These are phyloP conservation scores for Erebia palarica DNA, from an alignment of 2,888 invertebrate genomes.

Conservation along the genomic window DNA sequence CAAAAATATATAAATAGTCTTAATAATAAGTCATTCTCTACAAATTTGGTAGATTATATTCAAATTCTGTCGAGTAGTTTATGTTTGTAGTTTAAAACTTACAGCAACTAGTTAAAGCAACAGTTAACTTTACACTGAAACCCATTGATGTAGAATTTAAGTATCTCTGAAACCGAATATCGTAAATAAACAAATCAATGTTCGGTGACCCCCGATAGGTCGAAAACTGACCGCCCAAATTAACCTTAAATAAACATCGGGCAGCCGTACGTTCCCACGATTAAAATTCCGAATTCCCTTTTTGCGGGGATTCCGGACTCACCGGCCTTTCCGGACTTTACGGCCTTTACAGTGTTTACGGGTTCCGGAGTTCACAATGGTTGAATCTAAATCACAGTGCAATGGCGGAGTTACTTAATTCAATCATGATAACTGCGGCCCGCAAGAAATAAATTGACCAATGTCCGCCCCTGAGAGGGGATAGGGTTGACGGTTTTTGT, in stretches of 20 bases:
- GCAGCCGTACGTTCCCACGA: constrained; percentile 64
- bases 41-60: no score
- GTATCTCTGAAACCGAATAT: constrained; percentile 14
- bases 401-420: constrained; percentile 71
- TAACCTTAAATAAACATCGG: constrained; percentile 73
- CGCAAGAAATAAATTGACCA: constrained; percentile 80
- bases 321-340: constrained; percentile 37
- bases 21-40: no score
- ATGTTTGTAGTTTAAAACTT: not conserved
- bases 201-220: constrained; percentile 44
- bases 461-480: constrained; percentile 59
- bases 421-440: constrained; percentile 81
- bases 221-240: constrained; percentile 64
- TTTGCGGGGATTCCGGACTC: constrained; percentile 54
- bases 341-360: constrained; percentile 39
- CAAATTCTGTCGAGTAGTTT: no score
- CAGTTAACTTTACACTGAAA: constrained; percentile 4
- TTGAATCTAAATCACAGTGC: constrained; percentile 68
- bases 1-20: no score
- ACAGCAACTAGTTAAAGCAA: constrained; percentile 15
- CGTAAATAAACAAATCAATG: constrained; percentile 36
- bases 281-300: constrained; percentile 73
- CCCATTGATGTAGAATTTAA: no score
- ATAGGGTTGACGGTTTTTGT: constrained; percentile 52
- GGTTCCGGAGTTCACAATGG: constrained; percentile 48